Base-by-base conservation (phyloP, 2,113 vertebrate genomes). In the Eretmochelys imbricata region DNA sequence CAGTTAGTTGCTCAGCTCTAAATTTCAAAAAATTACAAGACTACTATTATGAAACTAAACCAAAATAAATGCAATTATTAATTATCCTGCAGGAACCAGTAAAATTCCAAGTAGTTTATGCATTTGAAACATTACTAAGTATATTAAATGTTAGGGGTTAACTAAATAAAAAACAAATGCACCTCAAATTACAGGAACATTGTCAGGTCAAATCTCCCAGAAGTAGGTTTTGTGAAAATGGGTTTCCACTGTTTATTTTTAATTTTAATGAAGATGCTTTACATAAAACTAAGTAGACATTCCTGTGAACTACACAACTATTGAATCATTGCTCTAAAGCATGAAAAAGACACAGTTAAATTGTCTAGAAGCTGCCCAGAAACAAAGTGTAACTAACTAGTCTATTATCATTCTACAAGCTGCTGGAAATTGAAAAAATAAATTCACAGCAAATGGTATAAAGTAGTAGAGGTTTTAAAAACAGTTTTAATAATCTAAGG, bases 361-460 rank as follows among this genome's bases (percentile, higher is more conserved):
- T 69, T 72, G 17, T 22, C 65, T 72, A 38, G n/a, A 72, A 72
- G 19, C 62, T 69, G 62, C 38, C 5, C 20, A 75, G 72, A 76
- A 76, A 48, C 6, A 9, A 78, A 48, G 25, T 78, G 75, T 22
- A 78, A 76, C 9, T 35, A 19, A 72, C 10, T 78, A 78, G 11
- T 76, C 72, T 27, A 46, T 25, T 69, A 89, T 22, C 25, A 78
- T 80, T 25, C 53, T 53, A 57, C 46, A 92, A 57, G 84, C 91
- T 1, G 82, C 8, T 31, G 81, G 50, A 69, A 88, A 87, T 42
- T 27, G 65, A 54, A 85, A 46, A 94, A 89, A 10, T n/a, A 76
- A 92, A 84, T 35, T 75, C 53, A 25, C 57, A 25, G 25, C 42
- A 48, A 78, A 46, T 48, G 53, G 10, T 57, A 78, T 29, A 82